Percentiles rank a stretch among this genome's conserved stretches.
Conservation (phyloP, 2,797 vertebrate genomes). For the Eurystomus glaucurus region DNA sequence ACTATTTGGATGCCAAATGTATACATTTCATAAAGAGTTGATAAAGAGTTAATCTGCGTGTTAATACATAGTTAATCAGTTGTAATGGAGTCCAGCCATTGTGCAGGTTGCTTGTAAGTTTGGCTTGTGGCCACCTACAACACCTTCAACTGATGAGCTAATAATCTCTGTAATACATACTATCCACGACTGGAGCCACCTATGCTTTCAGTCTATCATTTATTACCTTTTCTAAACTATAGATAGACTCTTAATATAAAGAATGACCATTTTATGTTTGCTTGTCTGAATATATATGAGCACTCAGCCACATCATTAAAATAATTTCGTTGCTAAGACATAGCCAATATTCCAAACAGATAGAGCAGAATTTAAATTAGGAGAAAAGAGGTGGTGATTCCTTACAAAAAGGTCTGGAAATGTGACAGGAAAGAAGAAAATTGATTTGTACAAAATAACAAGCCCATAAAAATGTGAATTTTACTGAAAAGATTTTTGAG, state of each 20-base stretch:
- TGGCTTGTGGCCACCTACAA: background rate
- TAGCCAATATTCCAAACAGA: constrained; percentile 66
- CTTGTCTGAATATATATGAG: constrained; percentile 73
- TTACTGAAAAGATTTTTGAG: background rate
- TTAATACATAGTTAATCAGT: background rate
- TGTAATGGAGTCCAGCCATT: background rate
- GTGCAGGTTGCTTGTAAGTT: background rate
- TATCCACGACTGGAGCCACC: constrained; percentile 14
- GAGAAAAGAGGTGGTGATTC: background rate
- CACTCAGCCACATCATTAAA: constrained; percentile 67
- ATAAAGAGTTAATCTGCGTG: constrained; percentile 40
- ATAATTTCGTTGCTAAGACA: constrained; percentile 69
- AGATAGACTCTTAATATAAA: constrained; percentile 66
- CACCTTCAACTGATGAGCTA: constrained; percentile 33
- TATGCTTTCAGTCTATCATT: constrained; percentile 59
- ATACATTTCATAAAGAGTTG: background rate
- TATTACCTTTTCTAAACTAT: constrained; percentile 62
- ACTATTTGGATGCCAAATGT: background rate
- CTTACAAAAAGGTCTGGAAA: constrained; percentile 16
- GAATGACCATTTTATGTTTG: constrained; percentile 75
- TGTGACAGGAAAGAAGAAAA: constrained; percentile 56
- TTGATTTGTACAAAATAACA: constrained; percentile 41
- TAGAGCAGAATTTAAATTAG: constrained; percentile 64
- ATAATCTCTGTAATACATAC: constrained; percentile 40
- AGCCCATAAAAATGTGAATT: constrained; percentile 21